phyloP scores from a whole-genome alignment of 2,113 vertebrate species.

The Myotis brandtii region DNA sequence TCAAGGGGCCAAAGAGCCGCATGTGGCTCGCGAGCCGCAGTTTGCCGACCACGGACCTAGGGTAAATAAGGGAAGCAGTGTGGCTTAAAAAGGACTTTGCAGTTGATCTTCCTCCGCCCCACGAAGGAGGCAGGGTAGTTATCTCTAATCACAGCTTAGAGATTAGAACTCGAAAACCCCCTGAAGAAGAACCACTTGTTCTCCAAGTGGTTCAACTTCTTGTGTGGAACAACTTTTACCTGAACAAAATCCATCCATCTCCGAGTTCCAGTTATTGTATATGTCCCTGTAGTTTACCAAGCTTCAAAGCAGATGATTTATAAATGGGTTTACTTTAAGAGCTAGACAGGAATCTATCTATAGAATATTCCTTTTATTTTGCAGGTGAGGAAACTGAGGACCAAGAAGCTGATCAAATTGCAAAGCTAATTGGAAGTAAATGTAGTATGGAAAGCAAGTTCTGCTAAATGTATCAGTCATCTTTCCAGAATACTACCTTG shows the following conservation, averaged over 20 bases:
- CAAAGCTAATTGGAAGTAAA: not conserved
- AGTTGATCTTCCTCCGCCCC: not conserved
- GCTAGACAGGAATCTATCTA: not conserved
- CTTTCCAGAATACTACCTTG: not conserved
- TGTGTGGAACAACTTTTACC: not conserved
- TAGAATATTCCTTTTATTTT: not conserved
- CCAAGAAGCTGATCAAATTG: not conserved
- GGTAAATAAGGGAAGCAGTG: not conserved
- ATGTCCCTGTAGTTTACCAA: not conserved
- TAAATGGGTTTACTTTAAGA: not conserved
- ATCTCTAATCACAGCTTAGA: not conserved
- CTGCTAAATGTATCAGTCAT: not conserved
- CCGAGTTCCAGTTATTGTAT: not conserved
- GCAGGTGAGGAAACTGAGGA: not conserved
- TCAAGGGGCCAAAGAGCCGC: no score
- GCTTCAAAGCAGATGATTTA: not conserved
- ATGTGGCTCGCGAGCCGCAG: no score
- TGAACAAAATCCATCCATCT: not conserved
- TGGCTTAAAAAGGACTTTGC: not conserved
- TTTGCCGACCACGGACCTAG: no score
- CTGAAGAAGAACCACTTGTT: not conserved
- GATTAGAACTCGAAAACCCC: not conserved
- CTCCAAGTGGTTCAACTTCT: not conserved
- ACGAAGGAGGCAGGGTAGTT: not conserved
- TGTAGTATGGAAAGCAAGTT: not conserved